phyloP scores from a whole-genome alignment of 64 coral and sea anemone genomes.

The Actinia tenebrosa region DNA sequence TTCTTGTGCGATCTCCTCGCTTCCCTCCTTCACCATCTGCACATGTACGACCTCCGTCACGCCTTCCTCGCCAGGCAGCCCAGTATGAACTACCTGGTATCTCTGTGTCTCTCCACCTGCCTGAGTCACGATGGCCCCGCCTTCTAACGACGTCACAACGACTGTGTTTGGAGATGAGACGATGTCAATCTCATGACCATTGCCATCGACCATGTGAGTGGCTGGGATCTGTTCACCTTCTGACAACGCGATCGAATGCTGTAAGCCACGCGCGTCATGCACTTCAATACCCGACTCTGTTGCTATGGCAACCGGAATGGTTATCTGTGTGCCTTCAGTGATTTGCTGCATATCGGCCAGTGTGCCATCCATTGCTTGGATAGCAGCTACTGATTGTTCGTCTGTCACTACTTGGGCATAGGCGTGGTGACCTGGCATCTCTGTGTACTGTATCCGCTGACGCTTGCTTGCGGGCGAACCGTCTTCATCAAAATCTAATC shows the following conservation, averaged over 20 bases:
- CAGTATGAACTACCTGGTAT: slow-evolving; percentile 32
- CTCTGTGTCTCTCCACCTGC: slow-evolving; percentile 41
- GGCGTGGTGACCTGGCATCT: slow-evolving; percentile 69
- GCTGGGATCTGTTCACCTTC: slow-evolving; percentile 52
- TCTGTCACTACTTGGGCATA: slow-evolving; percentile 83
- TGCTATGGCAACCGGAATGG: slow-evolving; percentile 97
- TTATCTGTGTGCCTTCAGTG: slow-evolving; percentile 64
- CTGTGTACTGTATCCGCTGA: slow-evolving; percentile 77
- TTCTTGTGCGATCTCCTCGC: not conserved
- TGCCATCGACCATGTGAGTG: slow-evolving; percentile 50
- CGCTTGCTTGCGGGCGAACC: slow-evolving; percentile 73
- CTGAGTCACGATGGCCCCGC: slow-evolving; percentile 40
- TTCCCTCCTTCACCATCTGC: slow-evolving; percentile 41
- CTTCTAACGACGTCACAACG: slow-evolving; percentile 85
- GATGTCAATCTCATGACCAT: slow-evolving; percentile 66
- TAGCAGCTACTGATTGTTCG: slow-evolving; percentile 88
- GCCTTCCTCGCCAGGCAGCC: slow-evolving; percentile 41
- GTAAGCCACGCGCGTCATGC: slow-evolving; percentile 42
- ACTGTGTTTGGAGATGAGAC: slow-evolving; percentile 61
- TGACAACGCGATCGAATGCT: slow-evolving; percentile 70
- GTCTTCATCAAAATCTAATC: slow-evolving; percentile 60
- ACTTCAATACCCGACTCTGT: slow-evolving; percentile 87
- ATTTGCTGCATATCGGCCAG: slow-evolving; percentile 91
- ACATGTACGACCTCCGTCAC: slow-evolving; percentile 43
- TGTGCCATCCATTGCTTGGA: slow-evolving; percentile 90